phyloP scores from a whole-genome alignment of 2,797 vertebrate genomes.

The Amblyraja radiata region DNA sequence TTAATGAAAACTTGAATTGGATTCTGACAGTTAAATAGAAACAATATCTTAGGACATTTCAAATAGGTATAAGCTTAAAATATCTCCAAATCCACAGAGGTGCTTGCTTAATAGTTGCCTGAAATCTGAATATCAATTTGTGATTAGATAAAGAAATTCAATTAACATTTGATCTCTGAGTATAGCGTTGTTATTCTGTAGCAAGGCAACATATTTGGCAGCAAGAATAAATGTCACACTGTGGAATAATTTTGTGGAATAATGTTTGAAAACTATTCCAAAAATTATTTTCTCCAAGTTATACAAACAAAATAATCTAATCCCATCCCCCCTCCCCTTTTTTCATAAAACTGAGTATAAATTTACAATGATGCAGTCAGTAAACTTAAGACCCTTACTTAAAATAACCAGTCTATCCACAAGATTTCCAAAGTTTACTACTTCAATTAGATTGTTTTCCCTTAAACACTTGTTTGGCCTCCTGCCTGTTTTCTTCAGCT shows the following conservation, averaged over 20 bases:
- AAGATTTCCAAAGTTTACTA: not conserved
- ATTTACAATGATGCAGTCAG: not conserved
- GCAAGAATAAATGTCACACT: not conserved
- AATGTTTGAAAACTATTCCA: not conserved
- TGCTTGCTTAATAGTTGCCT: not conserved
- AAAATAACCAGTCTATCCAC: not conserved
- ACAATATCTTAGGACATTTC: not conserved
- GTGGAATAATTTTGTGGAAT: not conserved
- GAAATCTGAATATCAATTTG: not conserved
- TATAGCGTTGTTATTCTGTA: not conserved
- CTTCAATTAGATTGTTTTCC: not conserved
- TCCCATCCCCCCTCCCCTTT: no score
- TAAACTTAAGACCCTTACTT: not conserved
- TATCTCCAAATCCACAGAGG: not conserved
- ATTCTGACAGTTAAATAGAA: no score
- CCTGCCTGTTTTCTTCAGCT: not conserved
- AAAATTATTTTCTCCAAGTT: not conserved
- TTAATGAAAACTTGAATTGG: no score
- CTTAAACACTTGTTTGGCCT: not conserved
- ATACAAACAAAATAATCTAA: no score
- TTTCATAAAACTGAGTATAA: no score
- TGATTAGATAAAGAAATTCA: not conserved
- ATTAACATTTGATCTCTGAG: not conserved
- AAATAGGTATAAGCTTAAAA: not conserved
- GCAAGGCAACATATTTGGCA: constrained; percentile 5